A percentile compares a stretch with the other conserved stretches of the same genome.
Conservation (phyloP, 1,140 invertebrate genomes). For the Papilio dardanus region DNA sequence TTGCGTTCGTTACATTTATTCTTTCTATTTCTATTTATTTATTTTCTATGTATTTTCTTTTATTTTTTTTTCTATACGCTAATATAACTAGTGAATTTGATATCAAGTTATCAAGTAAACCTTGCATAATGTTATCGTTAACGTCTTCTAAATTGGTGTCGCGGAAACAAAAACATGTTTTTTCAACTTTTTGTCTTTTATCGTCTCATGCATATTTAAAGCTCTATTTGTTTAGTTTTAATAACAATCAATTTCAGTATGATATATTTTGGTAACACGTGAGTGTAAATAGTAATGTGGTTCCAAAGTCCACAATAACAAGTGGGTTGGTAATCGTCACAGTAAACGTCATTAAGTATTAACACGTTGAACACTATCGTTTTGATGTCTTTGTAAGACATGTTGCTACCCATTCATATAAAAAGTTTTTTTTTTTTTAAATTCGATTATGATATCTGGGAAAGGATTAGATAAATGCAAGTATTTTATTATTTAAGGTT, state of each 20-base stretch:
- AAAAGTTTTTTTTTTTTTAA: not conserved
- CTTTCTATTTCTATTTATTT: no score
- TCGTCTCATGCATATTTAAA: not conserved
- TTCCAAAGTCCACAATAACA: slow-evolving; percentile 27
- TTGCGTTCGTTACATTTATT: no score
- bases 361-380: not conserved
- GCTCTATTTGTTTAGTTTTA: not conserved
- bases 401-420: not conserved
- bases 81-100: no score
- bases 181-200: no score
- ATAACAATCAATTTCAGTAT: not conserved
- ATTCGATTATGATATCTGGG: not conserved
- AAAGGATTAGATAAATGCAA: not conserved
- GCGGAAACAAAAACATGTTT: no score
- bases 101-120: no score
- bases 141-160: no score
- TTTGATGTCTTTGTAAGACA: not conserved
- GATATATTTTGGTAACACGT: not conserved
- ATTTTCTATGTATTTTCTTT: no score
- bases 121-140: no score
- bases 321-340: not conserved
- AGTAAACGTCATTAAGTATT: not conserved
- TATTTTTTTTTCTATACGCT: no score
- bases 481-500: not conserved
- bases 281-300: not conserved